Evolutionary conservation across 2,797 vertebrate species (phyloP), one percentile per base, ranked within the genome.

Genomic region (Florisuga fusca): DNA sequence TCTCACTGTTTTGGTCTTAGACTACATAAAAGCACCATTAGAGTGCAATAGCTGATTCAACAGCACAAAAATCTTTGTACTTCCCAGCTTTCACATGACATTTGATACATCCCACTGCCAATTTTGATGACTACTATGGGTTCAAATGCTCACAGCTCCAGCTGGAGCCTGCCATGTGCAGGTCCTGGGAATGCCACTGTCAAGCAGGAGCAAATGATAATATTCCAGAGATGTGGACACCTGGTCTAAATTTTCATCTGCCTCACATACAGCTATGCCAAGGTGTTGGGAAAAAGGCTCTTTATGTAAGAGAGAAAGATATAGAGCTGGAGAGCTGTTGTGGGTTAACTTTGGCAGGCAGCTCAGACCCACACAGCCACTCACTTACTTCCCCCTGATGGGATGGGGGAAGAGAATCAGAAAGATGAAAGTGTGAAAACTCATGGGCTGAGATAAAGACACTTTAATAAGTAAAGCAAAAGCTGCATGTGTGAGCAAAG

Each of bases 341-440:
- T 67, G n/a, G 4, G 3, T 50, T 89, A 68, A 50, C 12, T 11
- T 8, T 3, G 1, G 6, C 17, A 7, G 9, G n/a, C 46, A 59
- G 16, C 15, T 83, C 58, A 68, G 22, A 15, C 19, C 9, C 26
- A 9, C 4, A 2, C 12, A 72, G 45, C 45, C 7, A 1, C 15
- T 89, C 0, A 0, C 43, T 62, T 11, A 16, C 36, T 62, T 6
- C 2, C 6, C 19, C 12, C 8, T 41, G 16, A 21, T 51, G 16
- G 16, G 29, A 67, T 53, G 21, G 8, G 13, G 10, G 6, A 4
- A 46, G 31, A 50, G 4, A 54, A 62, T 53, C 36, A 79, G 38
- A 68, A 87, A 45, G 8, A n/a, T 43, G 15, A 46, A 59, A 77
- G 12, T 62, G 43, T 6, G 22, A 84, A 89, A 50, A 54, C 13